A percentile compares a stretch with the other conserved stretches of the same genome.
phyloP scores from a whole-genome alignment of 2,888 invertebrate species.

The Nysson spinosus region DNA sequence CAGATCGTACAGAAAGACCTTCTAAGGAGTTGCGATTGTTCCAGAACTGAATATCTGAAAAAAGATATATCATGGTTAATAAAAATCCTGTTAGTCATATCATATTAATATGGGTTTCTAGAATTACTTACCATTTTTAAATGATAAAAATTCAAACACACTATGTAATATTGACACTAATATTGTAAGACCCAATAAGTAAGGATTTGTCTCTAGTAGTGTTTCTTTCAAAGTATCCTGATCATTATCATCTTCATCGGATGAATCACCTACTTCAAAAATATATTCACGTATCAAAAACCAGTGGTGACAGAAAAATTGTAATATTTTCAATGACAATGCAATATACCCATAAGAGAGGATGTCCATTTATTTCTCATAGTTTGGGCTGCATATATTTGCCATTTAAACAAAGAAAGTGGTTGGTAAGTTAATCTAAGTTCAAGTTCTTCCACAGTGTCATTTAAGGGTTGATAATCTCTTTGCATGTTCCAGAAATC shows the following conservation, averaged over 20 bases:
- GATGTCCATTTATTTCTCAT: slow-evolving; percentile 91
- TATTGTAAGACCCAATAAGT: slow-evolving; percentile 93
- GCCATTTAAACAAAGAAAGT: slow-evolving; percentile 97
- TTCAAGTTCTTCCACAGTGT: slow-evolving; percentile 86
- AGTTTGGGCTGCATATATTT: slow-evolving; percentile 97
- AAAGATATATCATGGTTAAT: too few species aligned
- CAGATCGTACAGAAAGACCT: slow-evolving; percentile 97
- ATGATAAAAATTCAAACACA: slow-evolving; percentile 98
- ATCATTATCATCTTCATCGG: slow-evolving; percentile 90
- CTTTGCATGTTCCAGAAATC: slow-evolving; percentile 99
- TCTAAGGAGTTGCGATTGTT: slow-evolving; percentile 97
- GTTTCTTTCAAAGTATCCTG: slow-evolving; percentile 96
- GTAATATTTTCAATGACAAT: neutral
- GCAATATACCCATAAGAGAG: slow-evolving; percentile 66
- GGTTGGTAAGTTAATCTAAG: slow-evolving; percentile 91
- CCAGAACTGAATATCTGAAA: slow-evolving; percentile 98
- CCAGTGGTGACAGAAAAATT: too few species aligned
- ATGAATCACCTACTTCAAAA: slow-evolving; percentile 77
- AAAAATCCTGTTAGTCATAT: too few species aligned
- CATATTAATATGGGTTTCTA: too few species aligned
- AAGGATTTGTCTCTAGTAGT: slow-evolving; percentile 97
- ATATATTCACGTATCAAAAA: too few species aligned
- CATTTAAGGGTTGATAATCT: slow-evolving; percentile 95
- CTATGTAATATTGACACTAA: slow-evolving; percentile 96
- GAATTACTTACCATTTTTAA: slow-evolving; percentile 90